A percentile compares a stretch with the other conserved stretches of the same genome.
Evolutionary conservation across 2,113 vertebrate species (phyloP).

Genomic region (Trogon melanurus): DNA sequence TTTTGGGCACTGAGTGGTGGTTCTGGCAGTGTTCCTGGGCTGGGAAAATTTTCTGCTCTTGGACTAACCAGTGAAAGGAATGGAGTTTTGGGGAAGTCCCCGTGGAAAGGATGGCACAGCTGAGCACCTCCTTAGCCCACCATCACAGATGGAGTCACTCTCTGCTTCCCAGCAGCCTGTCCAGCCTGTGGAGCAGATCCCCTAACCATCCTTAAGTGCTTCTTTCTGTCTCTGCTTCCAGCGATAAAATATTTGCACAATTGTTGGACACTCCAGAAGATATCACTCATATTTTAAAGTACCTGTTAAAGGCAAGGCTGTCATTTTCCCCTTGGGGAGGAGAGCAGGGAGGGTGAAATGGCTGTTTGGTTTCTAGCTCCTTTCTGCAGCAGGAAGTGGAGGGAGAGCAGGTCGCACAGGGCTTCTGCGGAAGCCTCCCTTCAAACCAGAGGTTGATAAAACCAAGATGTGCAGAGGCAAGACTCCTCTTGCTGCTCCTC

Average conservation of each 20-base stretch:
- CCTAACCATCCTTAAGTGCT: background rate
- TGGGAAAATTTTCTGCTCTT: background rate
- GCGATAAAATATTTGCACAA: background rate
- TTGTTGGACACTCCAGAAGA: background rate
- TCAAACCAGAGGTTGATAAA: background rate
- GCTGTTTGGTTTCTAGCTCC: background rate
- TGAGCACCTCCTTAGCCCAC: accelerated
- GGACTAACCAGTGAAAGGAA: background rate
- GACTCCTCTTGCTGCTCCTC: background rate
- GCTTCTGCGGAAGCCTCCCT: background rate
- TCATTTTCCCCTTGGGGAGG: background rate
- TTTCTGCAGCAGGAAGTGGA: background rate
- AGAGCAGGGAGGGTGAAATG: background rate
- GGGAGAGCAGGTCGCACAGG: background rate
- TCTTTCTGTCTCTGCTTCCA: background rate
- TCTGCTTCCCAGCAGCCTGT: background rate
- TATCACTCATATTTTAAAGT: background rate
- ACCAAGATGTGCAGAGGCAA: background rate
- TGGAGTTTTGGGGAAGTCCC: background rate
- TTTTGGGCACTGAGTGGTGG: background rate
- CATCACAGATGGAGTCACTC: accelerated
- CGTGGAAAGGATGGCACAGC: background rate
- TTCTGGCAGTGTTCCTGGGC: background rate
- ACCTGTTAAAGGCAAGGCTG: background rate
- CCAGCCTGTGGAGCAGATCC: background rate